phyloP scores from a whole-genome alignment of 2,113 vertebrate species.

The Aspiorhynchus laticeps region DNA sequence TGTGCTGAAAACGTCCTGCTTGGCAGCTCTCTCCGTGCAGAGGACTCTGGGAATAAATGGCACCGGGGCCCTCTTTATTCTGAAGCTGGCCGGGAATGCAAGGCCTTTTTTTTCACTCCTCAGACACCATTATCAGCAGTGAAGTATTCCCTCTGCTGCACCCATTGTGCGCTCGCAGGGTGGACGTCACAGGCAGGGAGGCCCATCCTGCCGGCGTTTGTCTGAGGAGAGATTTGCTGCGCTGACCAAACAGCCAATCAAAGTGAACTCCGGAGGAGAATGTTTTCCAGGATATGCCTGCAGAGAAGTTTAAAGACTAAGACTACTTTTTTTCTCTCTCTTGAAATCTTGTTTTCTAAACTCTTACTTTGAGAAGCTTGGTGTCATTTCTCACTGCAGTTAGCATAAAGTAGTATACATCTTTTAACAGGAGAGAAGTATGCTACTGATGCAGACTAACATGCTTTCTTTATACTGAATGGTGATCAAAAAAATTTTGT shows the following conservation, averaged over 20 bases:
- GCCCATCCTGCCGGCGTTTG: conserved; percentile 27
- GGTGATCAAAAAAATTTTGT: not conserved
- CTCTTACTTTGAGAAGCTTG: not conserved
- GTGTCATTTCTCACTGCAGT: not conserved
- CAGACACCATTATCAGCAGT: conserved; percentile 69
- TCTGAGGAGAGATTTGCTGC: conserved; percentile 31
- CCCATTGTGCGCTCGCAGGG: conserved; percentile 69
- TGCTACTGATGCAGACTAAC: not conserved
- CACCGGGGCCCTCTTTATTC: conserved; percentile 74
- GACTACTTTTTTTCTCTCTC: not conserved
- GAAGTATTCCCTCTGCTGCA: conserved; percentile 74
- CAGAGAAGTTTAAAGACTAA: not conserved
- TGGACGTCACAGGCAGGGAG: conserved; percentile 51
- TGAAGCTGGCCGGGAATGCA: conserved; percentile 78
- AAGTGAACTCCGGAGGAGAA: not conserved
- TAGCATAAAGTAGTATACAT: not conserved
- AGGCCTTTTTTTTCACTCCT: conserved; percentile 71
- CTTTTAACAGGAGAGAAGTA: not conserved
- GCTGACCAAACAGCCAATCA: conserved; percentile 9
- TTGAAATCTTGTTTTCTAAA: not conserved
- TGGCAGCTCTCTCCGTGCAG: conserved; percentile 78
- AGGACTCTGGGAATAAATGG: conserved; percentile 79
- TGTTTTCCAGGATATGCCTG: not conserved
- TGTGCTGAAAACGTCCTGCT: conserved; percentile 55
- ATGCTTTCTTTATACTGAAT: not conserved